Base-by-base conservation (phyloP, 2,113 vertebrate genomes). In the Sarotherodon lohbergeri region DNA sequence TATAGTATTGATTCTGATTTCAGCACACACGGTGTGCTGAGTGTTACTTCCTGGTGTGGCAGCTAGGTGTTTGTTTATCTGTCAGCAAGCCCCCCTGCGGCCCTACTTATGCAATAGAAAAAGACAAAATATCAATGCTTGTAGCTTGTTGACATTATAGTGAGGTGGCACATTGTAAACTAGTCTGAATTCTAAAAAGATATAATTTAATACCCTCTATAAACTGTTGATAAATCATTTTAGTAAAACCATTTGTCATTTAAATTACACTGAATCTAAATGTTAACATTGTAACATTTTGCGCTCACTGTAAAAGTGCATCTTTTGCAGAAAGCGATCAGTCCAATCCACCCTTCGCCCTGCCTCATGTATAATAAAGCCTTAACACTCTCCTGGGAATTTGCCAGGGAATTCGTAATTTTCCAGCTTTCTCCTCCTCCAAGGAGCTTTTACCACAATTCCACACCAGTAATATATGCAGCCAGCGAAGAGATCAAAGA, bases 1-100 rank as follows among this genome's bases (percentile, higher is more conserved):
- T 89, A 92, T 87, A 88, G 92, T 86, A 93, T 91, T 90, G 93
- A 95, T 91, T 94, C 80, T 59, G 76, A 89, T 93, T 88, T 83
- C 11, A 52, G 57, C 81, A 43, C 81, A 5, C 61, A 81, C 82
- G 54, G 14, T 88, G 83, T 82, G 71, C 7, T 59, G 24, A 85
- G 84, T 57, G 63, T 55, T 88, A 54, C 83, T 86, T 94, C 91
- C 82, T 24, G 41, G 85, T 89, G 85, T 36, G 66, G 36, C 85
- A 82, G 54, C 78, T 76, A 85, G 59, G 10, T 59, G 84, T 87
- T 59, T 93, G 88, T 90, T 89, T 83, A 85, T 87, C 61, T 85
- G 56, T 78, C 86, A 55, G 78, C 50, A 50, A 54, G 84, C 61
- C 80, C 88, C 61, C 76, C 54, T 80, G 27, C 46, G 36, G 13